Conservation (phyloP, 2,797 vertebrate species). For the Epinephelus awoara region DNA sequence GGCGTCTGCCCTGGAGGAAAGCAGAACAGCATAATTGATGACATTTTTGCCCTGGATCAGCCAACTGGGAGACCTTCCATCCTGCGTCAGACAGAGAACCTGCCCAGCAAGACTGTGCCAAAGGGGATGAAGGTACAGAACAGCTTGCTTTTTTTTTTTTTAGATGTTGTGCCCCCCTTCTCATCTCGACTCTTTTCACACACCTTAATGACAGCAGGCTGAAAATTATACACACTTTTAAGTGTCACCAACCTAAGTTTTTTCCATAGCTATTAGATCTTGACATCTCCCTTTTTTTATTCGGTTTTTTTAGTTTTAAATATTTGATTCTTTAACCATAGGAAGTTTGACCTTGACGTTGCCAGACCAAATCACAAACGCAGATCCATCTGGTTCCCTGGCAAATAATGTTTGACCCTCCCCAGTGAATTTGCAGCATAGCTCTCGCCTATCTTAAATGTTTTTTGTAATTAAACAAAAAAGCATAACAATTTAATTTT, state of each 20-base stretch:
- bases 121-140: conserved; percentile 89
- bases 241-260: not conserved
- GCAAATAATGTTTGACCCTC: not conserved
- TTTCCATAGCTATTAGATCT: not conserved
- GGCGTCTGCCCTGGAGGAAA: conserved; percentile 77
- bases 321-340: not conserved
- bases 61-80: conserved; percentile 90
- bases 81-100: conserved; percentile 93
- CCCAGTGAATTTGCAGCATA: not conserved
- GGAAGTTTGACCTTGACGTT: too few species aligned
- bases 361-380: too few species aligned
- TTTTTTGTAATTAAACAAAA: not conserved
- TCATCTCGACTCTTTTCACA: not conserved
- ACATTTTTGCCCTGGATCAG: conserved; percentile 87
- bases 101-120: conserved; percentile 84
- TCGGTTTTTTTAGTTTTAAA: not conserved
- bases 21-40: conserved; percentile 59
- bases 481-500: not conserved
- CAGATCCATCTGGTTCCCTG: too few species aligned
- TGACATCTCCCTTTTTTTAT: not conserved
- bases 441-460: too few species aligned
- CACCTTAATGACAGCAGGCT: not conserved
- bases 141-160: not conserved
- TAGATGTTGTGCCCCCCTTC: not conserved
- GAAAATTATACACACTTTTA: not conserved